Base-by-base conservation (phyloP, 2,797 vertebrate genomes). In the Coregonus ussuriensis region DNA sequence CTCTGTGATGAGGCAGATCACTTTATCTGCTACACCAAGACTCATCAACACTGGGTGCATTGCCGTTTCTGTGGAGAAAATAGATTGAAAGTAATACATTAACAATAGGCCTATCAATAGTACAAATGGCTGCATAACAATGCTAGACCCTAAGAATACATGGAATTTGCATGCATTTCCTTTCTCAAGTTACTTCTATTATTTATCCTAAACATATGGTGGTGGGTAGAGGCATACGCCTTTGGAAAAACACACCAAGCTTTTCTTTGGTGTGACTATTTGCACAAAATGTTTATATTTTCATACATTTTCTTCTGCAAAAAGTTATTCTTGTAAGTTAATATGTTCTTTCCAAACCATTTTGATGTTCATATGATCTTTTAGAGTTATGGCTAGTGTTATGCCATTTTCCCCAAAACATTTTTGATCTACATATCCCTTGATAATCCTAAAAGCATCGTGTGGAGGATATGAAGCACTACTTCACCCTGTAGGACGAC, bases 401-500 rank as follows among this genome's bases (percentile, higher is more conserved):
- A 11, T 0, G 7, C 41, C 41, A 9, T 47, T 47, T 47, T 47
- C 41, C 41, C 41, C 41, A 3, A 47, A 47, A 47, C 7, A 21
- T 62, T 1, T 6, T 62, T 62, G 7, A 3, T 62, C 56, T 15
- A 47, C 65, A 31, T 15, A 25, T 67, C 14, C 65, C 4, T 31
- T 5, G 29, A 15, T 31, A 16, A 67, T 31, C 65, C 13, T 67
- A 67, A 15, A 3, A 18, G 31, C 4, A 18, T n/a, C 21, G 56
- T 62, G 18, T 62, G 56, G 3, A 62, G n/a, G 7, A 62, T 62
- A 62, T 52, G 41, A 29, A 66, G 51, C 51, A 6, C 41, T 67
- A 75, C 31, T 83, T 94, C 88, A 99, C 98, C 97, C 95, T 99
- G 97, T 74, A 97, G 91, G 86, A 99, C 95, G 54, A 99, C 93